Evolutionary conservation across 2,888 invertebrate species (phyloP).

Genomic region (Lobophora halterata): DNA sequence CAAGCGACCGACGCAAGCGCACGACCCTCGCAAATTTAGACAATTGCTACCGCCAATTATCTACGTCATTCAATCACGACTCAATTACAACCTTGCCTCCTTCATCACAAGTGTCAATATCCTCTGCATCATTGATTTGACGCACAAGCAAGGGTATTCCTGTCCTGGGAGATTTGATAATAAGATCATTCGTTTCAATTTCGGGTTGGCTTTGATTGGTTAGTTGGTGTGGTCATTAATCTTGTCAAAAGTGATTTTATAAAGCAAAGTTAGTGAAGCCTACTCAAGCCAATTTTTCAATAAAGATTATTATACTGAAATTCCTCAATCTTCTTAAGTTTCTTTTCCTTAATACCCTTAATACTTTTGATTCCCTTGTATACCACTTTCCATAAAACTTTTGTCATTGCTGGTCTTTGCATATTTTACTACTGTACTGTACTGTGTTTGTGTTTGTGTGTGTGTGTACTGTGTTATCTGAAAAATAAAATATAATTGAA

Average conservation of each 20-base stretch:
- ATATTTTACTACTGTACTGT: too few species aligned
- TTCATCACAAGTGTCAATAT: conserved; percentile 8
- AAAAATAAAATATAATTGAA: too few species aligned
- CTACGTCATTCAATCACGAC: conserved; percentile 8
- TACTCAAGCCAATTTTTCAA: too few species aligned
- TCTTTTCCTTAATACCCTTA: too few species aligned
- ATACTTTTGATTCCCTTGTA: too few species aligned
- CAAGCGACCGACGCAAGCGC: conserved; percentile 4
- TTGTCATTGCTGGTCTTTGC: too few species aligned
- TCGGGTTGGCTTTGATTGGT: background rate
- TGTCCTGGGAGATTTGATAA: background rate
- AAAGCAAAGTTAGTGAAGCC: too few species aligned
- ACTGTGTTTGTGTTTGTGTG: too few species aligned
- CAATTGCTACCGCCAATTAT: conserved; percentile 17
- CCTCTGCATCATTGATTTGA: conserved; percentile 5
- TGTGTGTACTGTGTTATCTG: too few species aligned
- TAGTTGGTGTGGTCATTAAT: background rate
- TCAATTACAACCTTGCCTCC: conserved; percentile 3
- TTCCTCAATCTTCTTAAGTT: too few species aligned
- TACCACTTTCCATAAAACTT: too few species aligned
- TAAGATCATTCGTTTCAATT: conserved; percentile 8
- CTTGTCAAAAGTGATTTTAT: background rate
- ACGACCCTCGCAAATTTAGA: conserved; percentile 17
- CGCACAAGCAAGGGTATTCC: conserved; percentile 7
- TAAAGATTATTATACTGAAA: too few species aligned